Evolutionary conservation across 2,888 invertebrate species (phyloP).

Genomic region (Trissoscelio sp.): DNA sequence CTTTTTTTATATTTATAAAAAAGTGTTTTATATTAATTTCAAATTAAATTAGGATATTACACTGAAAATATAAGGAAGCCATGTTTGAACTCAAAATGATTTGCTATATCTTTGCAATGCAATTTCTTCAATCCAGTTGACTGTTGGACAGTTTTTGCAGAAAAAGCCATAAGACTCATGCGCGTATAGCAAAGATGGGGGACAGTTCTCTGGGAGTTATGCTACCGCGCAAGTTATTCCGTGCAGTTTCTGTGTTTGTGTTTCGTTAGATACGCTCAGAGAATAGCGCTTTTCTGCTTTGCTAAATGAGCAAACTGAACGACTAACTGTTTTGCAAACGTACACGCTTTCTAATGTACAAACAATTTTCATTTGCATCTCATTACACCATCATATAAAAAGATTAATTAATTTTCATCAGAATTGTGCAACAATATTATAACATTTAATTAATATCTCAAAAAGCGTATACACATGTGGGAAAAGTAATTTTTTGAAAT

Average conservation of each 20-base stretch:
- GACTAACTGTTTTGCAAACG: slow-evolving; percentile 14
- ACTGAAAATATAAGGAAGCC: too few species aligned
- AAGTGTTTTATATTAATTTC: too few species aligned
- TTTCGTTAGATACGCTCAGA: slow-evolving; percentile 48
- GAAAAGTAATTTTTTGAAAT: neutral
- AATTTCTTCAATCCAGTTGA: slow-evolving; percentile 5
- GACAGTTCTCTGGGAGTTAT: slow-evolving; percentile 39
- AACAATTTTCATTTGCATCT: slow-evolving; percentile 29
- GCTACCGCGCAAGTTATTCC: slow-evolving; percentile 41
- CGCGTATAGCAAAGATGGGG: slow-evolving; percentile 42
- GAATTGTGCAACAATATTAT: neutral
- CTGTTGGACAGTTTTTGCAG: slow-evolving; percentile 28
- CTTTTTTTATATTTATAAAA: too few species aligned
- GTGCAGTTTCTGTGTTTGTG: slow-evolving; percentile 52
- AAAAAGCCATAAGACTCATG: slow-evolving; percentile 49
- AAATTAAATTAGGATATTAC: too few species aligned
- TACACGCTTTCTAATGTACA: slow-evolving; percentile 6
- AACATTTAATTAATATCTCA: too few species aligned
- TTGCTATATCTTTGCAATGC: neutral
- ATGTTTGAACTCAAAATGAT: neutral
- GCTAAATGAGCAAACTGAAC: slow-evolving; percentile 43
- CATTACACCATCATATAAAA: slow-evolving; percentile 3
- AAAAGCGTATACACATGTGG: neutral
- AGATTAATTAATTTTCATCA: neutral
- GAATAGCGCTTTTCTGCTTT: slow-evolving; percentile 19